Base-by-base conservation (phyloP, 2,113 vertebrate species). In the Mobula hypostoma region DNA sequence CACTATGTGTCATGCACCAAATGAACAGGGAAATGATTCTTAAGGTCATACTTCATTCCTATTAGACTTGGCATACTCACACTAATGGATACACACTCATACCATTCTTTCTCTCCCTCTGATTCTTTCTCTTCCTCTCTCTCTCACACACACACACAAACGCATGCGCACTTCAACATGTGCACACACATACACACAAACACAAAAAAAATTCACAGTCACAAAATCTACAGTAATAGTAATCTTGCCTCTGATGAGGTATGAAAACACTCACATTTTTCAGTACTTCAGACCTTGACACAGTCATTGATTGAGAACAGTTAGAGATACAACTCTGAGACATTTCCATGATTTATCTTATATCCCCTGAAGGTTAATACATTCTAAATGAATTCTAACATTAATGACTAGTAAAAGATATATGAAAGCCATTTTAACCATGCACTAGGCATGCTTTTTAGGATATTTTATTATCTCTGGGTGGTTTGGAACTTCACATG, bases 351-450 rank as follows among this genome's bases (percentile, higher is more conserved):
- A 97, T 96, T 96, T 96, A 97, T 97, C 95, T 96, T 96, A 97
- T 96, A 97, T 96, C 95, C 95, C 96, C 96, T 97, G 97, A 97
- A 97, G 97, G 97, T 97, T 97, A 97, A 97, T 97, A 95, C 95
- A 97, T 97, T 97, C 97, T 95, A 96, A 96, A 96, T 95, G 96
- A 97, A 97, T 96, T 95, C 95, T 21, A 94, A 96, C 95, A 97
- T 97, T 97, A 97, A 97, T 97, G 97, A 96, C 96, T 95, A 95
- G 95, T 97, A 97, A 96, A 48, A 96, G 95, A 96, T 96, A 96
- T 95, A 95, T 94, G 96, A 96, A 96, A 97, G 96, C 94, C 96
- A 96, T 95, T 96, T 93, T 95, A 94, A 94, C 94, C 96, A 87
- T 95, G 94, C 95, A 95, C 19, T 94, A 95, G 94, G 95, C 0